A percentile compares a stretch with the other conserved stretches of the same genome.
phyloP scores from a whole-genome alignment of 1,140 invertebrate genomes.

The Radopholus similis region DNA sequence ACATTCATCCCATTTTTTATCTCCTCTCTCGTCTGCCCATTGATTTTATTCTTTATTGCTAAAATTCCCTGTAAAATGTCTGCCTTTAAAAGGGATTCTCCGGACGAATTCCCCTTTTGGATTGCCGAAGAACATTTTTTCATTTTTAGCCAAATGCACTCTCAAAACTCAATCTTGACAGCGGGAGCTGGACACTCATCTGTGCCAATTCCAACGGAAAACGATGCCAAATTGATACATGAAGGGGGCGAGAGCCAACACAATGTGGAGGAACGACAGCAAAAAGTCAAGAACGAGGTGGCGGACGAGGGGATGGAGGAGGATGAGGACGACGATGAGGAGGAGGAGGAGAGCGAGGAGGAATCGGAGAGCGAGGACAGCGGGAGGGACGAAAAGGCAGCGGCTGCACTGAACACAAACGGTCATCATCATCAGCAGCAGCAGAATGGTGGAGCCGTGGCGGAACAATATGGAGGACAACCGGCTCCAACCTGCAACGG shows the following conservation, averaged over 20 bases:
- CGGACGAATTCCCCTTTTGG: background rate
- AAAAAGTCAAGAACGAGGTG: background rate
- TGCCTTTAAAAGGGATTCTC: background rate
- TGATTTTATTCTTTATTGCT: background rate
- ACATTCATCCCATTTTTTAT: background rate
- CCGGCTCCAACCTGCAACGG: background rate
- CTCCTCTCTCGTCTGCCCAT: background rate
- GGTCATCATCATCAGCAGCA: background rate
- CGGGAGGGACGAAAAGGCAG: slow-evolving; percentile 6
- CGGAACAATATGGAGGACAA: background rate
- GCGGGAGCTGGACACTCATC: background rate
- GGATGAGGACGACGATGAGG: slow-evolving; percentile 14
- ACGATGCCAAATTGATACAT: background rate
- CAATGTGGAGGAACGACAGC: background rate
- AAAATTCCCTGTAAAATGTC: background rate
- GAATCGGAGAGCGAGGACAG: slow-evolving; percentile 17
- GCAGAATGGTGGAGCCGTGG: background rate
- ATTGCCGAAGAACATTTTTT: background rate
- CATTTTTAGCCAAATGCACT: background rate
- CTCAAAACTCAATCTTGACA: background rate
- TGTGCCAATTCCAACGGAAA: background rate
- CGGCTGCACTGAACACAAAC: background rate
- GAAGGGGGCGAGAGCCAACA: background rate
- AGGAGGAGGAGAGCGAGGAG: slow-evolving; percentile 5
- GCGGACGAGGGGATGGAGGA: slow-evolving; percentile 13